A percentile compares a stretch with the other conserved stretches of the same genome.
Conservation (phyloP, 37 sponge, comb jelly and placozoan genomes). For the Lycopodina hypogea region DNA sequence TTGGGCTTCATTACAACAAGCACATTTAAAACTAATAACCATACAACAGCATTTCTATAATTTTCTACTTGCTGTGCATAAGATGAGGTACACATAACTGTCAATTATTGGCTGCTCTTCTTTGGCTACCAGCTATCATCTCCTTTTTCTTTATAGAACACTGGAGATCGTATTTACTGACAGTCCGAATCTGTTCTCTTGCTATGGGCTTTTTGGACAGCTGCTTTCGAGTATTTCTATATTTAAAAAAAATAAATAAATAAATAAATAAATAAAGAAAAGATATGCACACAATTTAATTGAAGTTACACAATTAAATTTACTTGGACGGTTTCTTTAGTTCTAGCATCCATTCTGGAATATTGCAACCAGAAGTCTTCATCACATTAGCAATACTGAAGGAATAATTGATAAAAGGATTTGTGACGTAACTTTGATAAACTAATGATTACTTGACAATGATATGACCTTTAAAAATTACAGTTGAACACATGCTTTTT, state of each 20-base stretch:
- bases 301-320: neutral
- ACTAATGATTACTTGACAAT: too few species aligned
- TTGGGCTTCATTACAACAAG: too few species aligned
- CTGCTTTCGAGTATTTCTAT: slow-evolving; percentile 61
- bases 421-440: too few species aligned
- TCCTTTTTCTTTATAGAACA: slow-evolving; percentile 54
- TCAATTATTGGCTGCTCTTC: too few species aligned
- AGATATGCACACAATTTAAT: neutral
- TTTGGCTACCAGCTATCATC: slow-evolving; percentile 36
- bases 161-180: slow-evolving; percentile 76
- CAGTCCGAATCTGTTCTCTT: slow-evolving; percentile 64
- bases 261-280: too few species aligned
- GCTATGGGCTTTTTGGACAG: slow-evolving; percentile 63
- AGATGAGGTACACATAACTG: too few species aligned
- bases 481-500: too few species aligned
- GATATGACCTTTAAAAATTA: too few species aligned
- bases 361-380: slow-evolving; percentile 82
- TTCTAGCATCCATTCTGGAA: slow-evolving; percentile 93
- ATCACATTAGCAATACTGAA: slow-evolving; percentile 89
- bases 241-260: neutral
- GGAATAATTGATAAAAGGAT: neutral
- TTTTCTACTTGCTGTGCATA: too few species aligned
- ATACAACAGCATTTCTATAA: too few species aligned
- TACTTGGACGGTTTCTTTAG: slow-evolving; percentile 86
- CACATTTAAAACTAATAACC: too few species aligned